Base-by-base conservation (phyloP, 2,888 invertebrate genomes). In the Nomada goodeniana region DNA sequence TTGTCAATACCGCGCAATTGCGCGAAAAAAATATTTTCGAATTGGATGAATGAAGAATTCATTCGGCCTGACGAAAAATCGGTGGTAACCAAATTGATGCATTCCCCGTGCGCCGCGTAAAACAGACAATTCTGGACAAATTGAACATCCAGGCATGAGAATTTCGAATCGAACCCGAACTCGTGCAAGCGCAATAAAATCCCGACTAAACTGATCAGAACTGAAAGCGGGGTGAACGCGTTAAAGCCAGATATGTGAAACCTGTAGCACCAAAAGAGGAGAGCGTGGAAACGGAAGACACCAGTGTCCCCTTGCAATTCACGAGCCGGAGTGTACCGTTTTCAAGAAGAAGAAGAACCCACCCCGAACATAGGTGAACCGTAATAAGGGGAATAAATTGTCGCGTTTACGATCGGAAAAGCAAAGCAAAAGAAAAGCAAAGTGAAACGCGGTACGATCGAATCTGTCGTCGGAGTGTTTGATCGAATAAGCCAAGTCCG, bases 371-470 rank as follows among this genome's bases (percentile, higher is more conserved):
- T 4, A 44, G 20, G 10, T 13, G 15, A 47, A 23, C 11, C 18
- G 10, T n/a, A 50, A 26, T n/a, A 52, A 9, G 18, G 23, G 15
- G 69, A 29, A 29, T 59, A 15, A 73, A 47, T n/a, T 47, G 47
- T 36, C 9, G 18, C 10, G 42, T 52, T 52, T n/a, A n/a, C 11
- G 23, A 52, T 11, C 11, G 11, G 15, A 57, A 50, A 71, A 73
- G 67, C 60, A 86, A 67, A 78, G 75, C 63, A 72, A 82, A 78
- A 67, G 15, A 57, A 42, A 68, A 73, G 67, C 60, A 83, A 67
- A 78, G 75, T 67, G 75, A 82, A 78, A 67, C 47, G 20, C 55
- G n/a, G 36, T 65, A 75, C 65, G 50, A 77, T 42, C 61, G 64
- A 60, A 44, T 7, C 50, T 47, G 78, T 69, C 63, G 63, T 42